phyloP scores from a whole-genome alignment of 2,113 vertebrate species.

The Cynoglossus semilaevis region DNA sequence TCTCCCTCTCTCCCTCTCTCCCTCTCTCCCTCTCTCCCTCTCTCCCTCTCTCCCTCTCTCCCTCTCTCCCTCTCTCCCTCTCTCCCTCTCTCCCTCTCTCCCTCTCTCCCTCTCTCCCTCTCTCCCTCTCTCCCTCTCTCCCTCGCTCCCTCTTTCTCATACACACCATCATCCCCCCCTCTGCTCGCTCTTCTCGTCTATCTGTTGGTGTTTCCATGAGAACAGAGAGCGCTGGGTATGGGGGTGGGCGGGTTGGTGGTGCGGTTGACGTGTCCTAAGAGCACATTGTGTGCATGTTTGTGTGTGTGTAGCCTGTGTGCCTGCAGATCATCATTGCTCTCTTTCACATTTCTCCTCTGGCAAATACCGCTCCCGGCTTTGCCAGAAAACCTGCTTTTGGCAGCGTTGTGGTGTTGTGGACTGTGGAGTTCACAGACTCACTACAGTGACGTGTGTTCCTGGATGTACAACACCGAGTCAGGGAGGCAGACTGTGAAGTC shows the following conservation, averaged over 20 bases:
- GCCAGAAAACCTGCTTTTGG: slow-evolving; percentile 63
- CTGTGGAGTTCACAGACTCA: slow-evolving; percentile 30
- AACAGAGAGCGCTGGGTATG: slow-evolving; percentile 69
- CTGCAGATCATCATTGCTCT: slow-evolving; percentile 45
- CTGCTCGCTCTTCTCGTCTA: slow-evolving; percentile 64
- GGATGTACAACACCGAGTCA: too few species aligned
- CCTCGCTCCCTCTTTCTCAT: slow-evolving; percentile 7
- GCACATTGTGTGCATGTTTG: slow-evolving; percentile 28
- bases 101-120: slow-evolving; percentile 46
- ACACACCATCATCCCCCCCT: slow-evolving; percentile 34
- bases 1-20: slow-evolving; percentile 21
- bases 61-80: slow-evolving; percentile 20
- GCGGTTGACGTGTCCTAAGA: slow-evolving; percentile 66
- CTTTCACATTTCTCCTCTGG: slow-evolving; percentile 57
- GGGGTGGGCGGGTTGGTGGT: slow-evolving; percentile 36
- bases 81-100: slow-evolving; percentile 13
- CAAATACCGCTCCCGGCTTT: slow-evolving; percentile 31
- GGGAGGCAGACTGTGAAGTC: too few species aligned
- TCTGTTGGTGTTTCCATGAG: slow-evolving; percentile 79
- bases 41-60: slow-evolving; percentile 49
- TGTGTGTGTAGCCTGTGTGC: not conserved
- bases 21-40: slow-evolving; percentile 12
- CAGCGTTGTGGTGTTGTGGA: slow-evolving; percentile 10
- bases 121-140: slow-evolving; percentile 21
- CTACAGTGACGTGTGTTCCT: slow-evolving; percentile 6